phyloP scores from a whole-genome alignment of 2,888 invertebrate genomes.

The Lucinisca nassula region DNA sequence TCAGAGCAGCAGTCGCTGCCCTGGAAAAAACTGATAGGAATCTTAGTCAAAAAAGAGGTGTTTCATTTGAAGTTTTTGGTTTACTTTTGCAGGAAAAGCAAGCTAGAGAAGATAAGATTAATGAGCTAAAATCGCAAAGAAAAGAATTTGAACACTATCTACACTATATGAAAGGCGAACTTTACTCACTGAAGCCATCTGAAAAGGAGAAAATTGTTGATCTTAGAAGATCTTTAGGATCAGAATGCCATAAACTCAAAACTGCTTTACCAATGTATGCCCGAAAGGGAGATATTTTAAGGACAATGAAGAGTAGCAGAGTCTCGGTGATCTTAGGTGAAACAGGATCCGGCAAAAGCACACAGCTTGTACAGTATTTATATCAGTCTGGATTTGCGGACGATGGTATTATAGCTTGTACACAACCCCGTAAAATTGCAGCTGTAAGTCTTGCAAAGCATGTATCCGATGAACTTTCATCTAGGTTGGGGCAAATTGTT shows the following conservation, averaged over 20 bases:
- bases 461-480: slow-evolving; percentile 83
- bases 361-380: slow-evolving; percentile 86
- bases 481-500: slow-evolving; percentile 77
- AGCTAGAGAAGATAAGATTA: slow-evolving; percentile 62
- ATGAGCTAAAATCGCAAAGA: slow-evolving; percentile 69
- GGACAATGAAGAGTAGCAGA: slow-evolving; percentile 72
- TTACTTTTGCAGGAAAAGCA: slow-evolving; percentile 2
- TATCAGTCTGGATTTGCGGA: slow-evolving; percentile 74
- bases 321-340: slow-evolving; percentile 84
- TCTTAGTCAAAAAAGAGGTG: background rate
- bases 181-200: background rate
- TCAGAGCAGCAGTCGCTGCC: background rate
- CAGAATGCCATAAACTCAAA: slow-evolving; percentile 72
- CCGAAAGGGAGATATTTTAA: slow-evolving; percentile 71
- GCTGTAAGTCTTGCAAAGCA: slow-evolving; percentile 83
- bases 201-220: slow-evolving; percentile 23
- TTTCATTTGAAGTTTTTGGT: slow-evolving; percentile 24
- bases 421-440: slow-evolving; percentile 87
- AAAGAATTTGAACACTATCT: slow-evolving; percentile 61
- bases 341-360: slow-evolving; percentile 88
- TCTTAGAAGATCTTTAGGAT: slow-evolving; percentile 62
- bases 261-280: slow-evolving; percentile 82
- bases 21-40: background rate
- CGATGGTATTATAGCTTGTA: slow-evolving; percentile 82
- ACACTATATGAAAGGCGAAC: slow-evolving; percentile 13